Conservation (phyloP, 2,888 invertebrate species). For the Thymelicus lineola region DNA sequence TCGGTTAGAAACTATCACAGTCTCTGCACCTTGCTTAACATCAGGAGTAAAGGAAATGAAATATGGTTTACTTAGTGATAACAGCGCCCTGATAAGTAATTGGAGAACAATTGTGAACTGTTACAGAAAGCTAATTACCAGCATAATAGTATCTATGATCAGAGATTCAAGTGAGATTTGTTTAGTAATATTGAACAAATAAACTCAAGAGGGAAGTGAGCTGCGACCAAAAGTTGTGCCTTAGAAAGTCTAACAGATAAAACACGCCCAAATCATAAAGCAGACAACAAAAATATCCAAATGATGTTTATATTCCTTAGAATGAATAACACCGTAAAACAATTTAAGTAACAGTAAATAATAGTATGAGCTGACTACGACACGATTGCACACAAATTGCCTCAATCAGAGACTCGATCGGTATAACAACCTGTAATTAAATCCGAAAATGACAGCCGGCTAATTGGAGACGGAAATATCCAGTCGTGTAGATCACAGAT, state of each 20-base stretch:
- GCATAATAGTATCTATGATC: constrained; percentile 46
- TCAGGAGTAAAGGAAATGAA: constrained; percentile 33
- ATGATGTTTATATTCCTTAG: not conserved
- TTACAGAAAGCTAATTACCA: constrained; percentile 48
- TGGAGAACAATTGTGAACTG: constrained; percentile 49
- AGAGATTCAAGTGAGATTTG: constrained; percentile 46
- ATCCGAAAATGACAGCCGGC: constrained; percentile 49
- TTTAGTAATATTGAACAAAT: constrained; percentile 37
- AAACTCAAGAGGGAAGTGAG: constrained; percentile 31
- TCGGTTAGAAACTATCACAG: constrained; percentile 28
- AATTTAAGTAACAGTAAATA: constrained; percentile 26
- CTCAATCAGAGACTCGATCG: constrained; percentile 48
- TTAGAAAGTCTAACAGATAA: constrained; percentile 7
- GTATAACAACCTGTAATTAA: constrained; percentile 49
- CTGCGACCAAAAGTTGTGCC: constrained; percentile 14
- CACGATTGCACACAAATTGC: constrained; percentile 47
- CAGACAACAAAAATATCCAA: too few species aligned
- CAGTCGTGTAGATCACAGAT: constrained; percentile 44
- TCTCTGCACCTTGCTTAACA: constrained; percentile 26
- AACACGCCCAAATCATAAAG: not conserved
- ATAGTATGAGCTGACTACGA: constrained; percentile 31
- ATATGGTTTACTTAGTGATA: constrained; percentile 36
- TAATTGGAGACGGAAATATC: constrained; percentile 51
- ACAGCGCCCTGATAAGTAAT: constrained; percentile 44
- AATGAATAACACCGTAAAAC: not conserved